Base-by-base conservation (phyloP, 2,797 vertebrate species). In the Syngnathus rostellatus region DNA sequence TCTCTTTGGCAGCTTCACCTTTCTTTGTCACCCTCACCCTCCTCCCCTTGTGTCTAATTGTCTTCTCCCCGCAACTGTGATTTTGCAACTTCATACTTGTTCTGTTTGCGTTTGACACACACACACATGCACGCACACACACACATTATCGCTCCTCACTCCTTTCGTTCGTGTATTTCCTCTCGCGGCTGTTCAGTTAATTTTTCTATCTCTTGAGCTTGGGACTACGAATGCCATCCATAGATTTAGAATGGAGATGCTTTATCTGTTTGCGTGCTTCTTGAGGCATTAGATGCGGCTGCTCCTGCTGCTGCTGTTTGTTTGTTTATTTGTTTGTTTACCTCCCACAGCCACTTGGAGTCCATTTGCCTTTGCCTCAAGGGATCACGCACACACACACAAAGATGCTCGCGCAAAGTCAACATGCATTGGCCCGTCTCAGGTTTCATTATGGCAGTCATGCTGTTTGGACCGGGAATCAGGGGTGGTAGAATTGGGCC, bases 291-390 rank as follows among this genome's bases (percentile, higher is more conserved):
- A 70, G 72, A 69, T 62, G 62, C 77, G 76, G 76, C 25, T 25
- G 25, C 25, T 23, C 23, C 71, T 74, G 68, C 67, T 41, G 31
- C 31, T 31, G 31, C 58, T 23, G n/a, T 23, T 38, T 58, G n/a
- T 61, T 60, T 84, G 77, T 85, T 60, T 84, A 76, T 85, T 81
- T 88, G 84, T 89, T 86, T 89, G 87, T 87, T 64, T 64, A 85
- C 85, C 82, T 81, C 81, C 75, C 66, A 74, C 86, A 79, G 74
- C 79, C 83, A 78, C 78, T 86, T 85, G 78, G 82, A 82, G 83
- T 84, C 82, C 83, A 88, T 89, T 87, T 77, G 78, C 70, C 75
- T 82, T 83, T 81, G 82, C 83, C 80, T 80, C 76, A 59, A 77
- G 81, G 76, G 62, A 77, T 75, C 72, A 67, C 68, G 60, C 72